Base-by-base conservation (phyloP, 2,797 vertebrate species). In the Merluccius polli region DNA sequence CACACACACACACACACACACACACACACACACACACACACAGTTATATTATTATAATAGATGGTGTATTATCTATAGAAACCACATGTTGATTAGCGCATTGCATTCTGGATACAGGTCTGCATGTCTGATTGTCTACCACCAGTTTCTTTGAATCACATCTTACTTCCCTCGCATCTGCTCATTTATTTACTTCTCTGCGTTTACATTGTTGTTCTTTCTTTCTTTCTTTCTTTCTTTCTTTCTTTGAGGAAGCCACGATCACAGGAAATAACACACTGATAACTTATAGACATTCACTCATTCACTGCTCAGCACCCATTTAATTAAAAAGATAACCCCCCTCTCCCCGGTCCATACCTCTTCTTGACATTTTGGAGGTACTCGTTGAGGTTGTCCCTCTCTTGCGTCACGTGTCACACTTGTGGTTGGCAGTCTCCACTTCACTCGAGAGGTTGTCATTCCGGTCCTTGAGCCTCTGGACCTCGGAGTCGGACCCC, bases 401-500 rank as follows among this genome's bases (percentile, higher is more conserved):
- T 94, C 82, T 99, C 98, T 0, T 99, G 95, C 81, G 99, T 97
- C 13, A 97, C 95, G 0, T 94, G 29, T 96, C 93, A 1, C 95
- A 93, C 89, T 99, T 96, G 91, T 90, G 96, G 89, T 96, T 95
- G 78, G 97, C 79, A 70, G 93, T 79, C 31, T 99, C 98, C 2
- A 98, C 95, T 88, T 99, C n/a, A 97, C 74, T 95, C 95, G 85
- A 97, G 94, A 82, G 99, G 94, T 84, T 99, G 96, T 95, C 95
- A 99, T 95, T 99, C 97, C 78, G n/a, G n/a, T 98, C 97, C 81
- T 99, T 97, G 0, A 94, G 99, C 87, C 99, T 89, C 82, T 98
- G 96, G 0, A 95, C 95, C 48, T 98, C 94, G 0, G 96, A 96
- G 0, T 97, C 97, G 11, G 96, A 95, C 24, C 90, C 92, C 90